phyloP scores from a whole-genome alignment of 2,113 vertebrate species.

The Macrotis lagotis region DNA sequence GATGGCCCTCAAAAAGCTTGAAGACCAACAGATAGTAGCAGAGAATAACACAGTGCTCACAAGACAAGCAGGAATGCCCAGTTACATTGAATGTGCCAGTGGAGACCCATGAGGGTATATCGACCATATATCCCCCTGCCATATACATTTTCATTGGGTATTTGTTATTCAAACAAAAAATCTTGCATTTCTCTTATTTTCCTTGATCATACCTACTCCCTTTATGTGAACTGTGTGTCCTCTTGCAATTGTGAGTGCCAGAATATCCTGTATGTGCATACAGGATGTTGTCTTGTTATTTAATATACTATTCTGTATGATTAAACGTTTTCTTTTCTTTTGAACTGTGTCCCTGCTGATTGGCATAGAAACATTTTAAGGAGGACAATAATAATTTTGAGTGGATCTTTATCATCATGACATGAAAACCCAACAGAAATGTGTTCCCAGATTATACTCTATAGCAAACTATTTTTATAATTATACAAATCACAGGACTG shows the following conservation, averaged over 20 bases:
- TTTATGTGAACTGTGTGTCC: neutral
- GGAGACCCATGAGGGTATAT: neutral
- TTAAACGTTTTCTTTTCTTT: neutral
- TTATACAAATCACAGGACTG: neutral
- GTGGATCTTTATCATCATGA: neutral
- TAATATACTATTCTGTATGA: neutral
- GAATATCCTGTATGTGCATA: neutral
- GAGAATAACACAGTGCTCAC: neutral
- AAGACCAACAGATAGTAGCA: neutral
- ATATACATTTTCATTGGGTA: neutral
- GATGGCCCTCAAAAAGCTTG: neutral
- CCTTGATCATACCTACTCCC: neutral
- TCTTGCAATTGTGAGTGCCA: neutral
- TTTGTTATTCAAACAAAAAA: neutral
- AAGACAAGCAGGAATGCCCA: neutral
- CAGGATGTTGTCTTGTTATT: neutral
- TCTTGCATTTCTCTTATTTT: neutral
- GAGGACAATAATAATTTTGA: neutral
- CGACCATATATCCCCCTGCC: neutral
- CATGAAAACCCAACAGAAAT: neutral
- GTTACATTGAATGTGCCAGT: too few relatives aligned
- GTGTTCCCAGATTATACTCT: neutral
- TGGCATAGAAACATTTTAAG: neutral
- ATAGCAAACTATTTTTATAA: neutral
- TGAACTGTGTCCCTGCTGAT: neutral